These are phyloP conservation scores for Archaeoteleia sp. DNA, from an alignment of 2,888 invertebrate genomes.

Conservation along the genomic window DNA sequence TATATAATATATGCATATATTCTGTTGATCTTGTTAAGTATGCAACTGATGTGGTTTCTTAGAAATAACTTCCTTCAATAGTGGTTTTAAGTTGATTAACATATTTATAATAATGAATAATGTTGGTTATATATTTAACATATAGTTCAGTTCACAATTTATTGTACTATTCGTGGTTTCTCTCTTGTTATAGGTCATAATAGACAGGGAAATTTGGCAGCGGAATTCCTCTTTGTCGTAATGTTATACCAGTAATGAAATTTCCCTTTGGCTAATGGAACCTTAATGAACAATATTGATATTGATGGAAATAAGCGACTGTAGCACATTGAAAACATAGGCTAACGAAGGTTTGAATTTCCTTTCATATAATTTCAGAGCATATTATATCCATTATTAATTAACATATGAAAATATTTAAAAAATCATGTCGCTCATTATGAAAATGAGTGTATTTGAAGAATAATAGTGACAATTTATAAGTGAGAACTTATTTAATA, in stretches of 20 bases:
- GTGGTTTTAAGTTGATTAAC: too few relatives aligned
- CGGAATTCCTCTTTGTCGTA: constrained; percentile 15
- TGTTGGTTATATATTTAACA: too few relatives aligned
- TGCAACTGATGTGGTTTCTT: too few relatives aligned
- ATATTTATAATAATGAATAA: too few relatives aligned
- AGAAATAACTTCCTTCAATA: too few relatives aligned
- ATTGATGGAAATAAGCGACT: constrained; percentile 4
- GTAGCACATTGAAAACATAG: constrained; percentile 2
- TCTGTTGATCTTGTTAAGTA: too few relatives aligned
- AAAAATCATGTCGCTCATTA: too few relatives aligned
- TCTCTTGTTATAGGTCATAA: constrained; percentile 2
- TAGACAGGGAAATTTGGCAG: constrained; percentile 12
- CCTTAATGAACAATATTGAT: constrained; percentile 11
- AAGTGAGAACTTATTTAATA: too few relatives aligned
- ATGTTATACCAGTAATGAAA: constrained; percentile 17
- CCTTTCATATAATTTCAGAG: neutral
- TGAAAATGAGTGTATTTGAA: too few relatives aligned
- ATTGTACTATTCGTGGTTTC: constrained; percentile 1
- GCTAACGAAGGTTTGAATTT: neutral
- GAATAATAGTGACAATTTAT: too few relatives aligned
- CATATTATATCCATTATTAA: neutral
- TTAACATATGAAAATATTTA: too few relatives aligned
- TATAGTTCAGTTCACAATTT: neutral
- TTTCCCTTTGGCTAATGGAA: constrained; percentile 10
- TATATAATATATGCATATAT: too few relatives aligned